Evolutionary conservation across 2,797 vertebrate genomes (phyloP).

Genomic region (Nyctibius grandis): DNA sequence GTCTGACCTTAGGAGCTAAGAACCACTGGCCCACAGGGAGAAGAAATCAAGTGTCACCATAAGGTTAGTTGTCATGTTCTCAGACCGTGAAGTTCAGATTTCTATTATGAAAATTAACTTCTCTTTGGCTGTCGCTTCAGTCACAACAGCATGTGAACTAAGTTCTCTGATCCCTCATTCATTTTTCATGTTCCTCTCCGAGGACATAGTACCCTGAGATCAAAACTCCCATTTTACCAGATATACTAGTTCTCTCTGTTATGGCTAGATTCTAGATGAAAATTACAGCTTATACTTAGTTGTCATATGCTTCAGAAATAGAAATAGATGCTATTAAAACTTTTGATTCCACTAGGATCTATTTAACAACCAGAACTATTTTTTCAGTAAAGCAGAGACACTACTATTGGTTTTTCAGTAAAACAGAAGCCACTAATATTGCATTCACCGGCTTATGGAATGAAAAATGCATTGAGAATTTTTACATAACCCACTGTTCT

Average conservation of each 20-base stretch:
- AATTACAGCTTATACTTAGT: not conserved
- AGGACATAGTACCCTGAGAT: not conserved
- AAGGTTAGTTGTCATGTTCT: not conserved
- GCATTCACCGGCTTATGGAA: not conserved
- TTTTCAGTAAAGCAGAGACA: not conserved
- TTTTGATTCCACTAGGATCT: not conserved
- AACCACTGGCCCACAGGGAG: not conserved
- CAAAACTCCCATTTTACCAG: not conserved
- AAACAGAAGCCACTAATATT: not conserved
- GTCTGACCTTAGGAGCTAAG: not conserved
- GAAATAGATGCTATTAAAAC: not conserved
- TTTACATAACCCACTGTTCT: not conserved
- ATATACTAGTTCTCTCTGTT: not conserved
- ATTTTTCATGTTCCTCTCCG: not conserved
- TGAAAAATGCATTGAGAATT: not conserved
- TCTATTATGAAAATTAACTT: not conserved
- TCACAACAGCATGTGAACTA: not conserved
- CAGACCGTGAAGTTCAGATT: not conserved
- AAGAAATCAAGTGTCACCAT: not conserved
- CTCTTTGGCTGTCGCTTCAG: not conserved
- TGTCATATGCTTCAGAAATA: not conserved
- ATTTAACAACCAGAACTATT: not conserved
- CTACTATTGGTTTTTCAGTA: not conserved
- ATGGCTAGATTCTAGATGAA: not conserved
- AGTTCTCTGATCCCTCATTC: not conserved